A percentile compares a stretch with the other conserved stretches of the same genome.
These are phyloP conservation scores for Microcaecilia unicolor DNA, from an alignment of 2,797 vertebrate species.

Conservation along the genomic window DNA sequence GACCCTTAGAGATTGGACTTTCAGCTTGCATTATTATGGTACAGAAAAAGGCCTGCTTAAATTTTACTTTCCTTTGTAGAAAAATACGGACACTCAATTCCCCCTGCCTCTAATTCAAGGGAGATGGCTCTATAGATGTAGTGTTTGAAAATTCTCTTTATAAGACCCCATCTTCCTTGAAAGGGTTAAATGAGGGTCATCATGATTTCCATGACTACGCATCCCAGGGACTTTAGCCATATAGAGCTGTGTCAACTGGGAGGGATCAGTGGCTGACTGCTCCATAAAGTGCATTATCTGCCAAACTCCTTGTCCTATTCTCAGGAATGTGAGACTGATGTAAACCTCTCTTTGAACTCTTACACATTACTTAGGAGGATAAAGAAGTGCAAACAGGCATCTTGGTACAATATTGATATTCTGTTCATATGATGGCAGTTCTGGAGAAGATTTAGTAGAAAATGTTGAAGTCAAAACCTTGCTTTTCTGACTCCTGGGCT, in stretches of 20 bases:
- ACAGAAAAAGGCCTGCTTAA: background rate
- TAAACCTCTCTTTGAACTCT: no score
- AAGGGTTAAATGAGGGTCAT: background rate
- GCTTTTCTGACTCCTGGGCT: no score
- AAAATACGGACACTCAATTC: no score
- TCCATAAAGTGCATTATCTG: background rate
- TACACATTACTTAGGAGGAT: no score
- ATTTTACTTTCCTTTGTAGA: background rate
- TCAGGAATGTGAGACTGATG: no score
- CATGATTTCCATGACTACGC: background rate
- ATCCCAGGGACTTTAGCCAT: background rate
- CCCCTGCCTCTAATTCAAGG: background rate
- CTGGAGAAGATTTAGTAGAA: no score
- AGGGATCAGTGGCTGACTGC: fast-evolving
- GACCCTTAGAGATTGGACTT: background rate
- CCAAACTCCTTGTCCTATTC: no score
- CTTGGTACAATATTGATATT: no score
- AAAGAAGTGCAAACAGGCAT: no score
- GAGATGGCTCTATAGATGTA: background rate
- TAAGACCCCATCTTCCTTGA: background rate
- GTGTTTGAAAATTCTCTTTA: background rate
- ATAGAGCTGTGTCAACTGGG: background rate
- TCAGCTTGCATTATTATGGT: background rate
- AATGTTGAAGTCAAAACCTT: no score
- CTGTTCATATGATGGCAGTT: no score